These are phyloP conservation scores for Drosophila serrata DNA, from an alignment of 1,140 invertebrate species.

Conservation along the genomic window DNA sequence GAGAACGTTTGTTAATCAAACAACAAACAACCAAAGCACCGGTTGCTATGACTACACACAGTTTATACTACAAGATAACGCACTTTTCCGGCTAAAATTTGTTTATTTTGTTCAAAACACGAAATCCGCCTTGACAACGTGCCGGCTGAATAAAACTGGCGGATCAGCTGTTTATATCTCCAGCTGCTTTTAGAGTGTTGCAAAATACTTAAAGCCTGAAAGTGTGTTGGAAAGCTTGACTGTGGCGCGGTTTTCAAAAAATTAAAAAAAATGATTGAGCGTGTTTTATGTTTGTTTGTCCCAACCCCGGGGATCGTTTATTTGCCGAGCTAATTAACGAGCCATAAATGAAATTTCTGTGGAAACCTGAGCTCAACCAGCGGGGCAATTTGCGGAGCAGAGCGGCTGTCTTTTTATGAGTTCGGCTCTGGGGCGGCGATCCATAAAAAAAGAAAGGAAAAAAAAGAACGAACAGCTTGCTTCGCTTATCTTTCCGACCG, in stretches of 20 bases:
- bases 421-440: slow-evolving; percentile 69
- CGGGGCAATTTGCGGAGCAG: slow-evolving; percentile 42
- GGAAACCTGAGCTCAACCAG: slow-evolving; percentile 40
- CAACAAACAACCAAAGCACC: slow-evolving; percentile 18
- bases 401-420: slow-evolving; percentile 70
- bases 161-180: slow-evolving; percentile 23
- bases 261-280: slow-evolving; percentile 6
- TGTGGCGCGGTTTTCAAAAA: slow-evolving; percentile 24
- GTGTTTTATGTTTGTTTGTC: slow-evolving; percentile 6
- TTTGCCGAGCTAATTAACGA: slow-evolving; percentile 65
- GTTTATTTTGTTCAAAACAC: slow-evolving; percentile 39
- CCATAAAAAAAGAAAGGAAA: no score
- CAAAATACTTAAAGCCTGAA: background rate
- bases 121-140: slow-evolving; percentile 18
- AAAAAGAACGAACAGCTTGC: slow-evolving; percentile 5
- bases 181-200: slow-evolving; percentile 25
- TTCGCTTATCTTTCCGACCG: slow-evolving; percentile 58
- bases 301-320: slow-evolving; percentile 12
- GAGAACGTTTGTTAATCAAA: slow-evolving; percentile 27
- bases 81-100: slow-evolving; percentile 1
- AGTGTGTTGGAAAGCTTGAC: slow-evolving; percentile 19
- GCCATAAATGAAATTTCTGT: slow-evolving; percentile 71
- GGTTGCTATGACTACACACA: slow-evolving; percentile 47
- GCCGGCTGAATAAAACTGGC: background rate
- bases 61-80: slow-evolving; percentile 2